These are phyloP conservation scores for Drosophila putrida DNA, from an alignment of 2,888 invertebrate genomes.

Conservation along the genomic window DNA sequence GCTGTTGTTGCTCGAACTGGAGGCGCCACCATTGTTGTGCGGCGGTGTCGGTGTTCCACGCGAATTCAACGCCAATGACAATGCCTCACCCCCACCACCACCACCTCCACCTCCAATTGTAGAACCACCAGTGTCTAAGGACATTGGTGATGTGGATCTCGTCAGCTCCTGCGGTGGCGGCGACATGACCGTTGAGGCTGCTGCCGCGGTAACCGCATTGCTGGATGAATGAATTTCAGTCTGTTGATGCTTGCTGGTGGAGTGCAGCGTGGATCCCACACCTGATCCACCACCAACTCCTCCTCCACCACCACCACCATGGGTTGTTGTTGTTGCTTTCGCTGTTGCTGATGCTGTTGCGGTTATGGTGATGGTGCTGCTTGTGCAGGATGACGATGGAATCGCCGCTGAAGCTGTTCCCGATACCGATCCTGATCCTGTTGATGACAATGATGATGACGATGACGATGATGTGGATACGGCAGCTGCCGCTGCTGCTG, in stretches of 20 bases:
- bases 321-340: slow-evolving; percentile 34
- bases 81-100: slow-evolving; percentile 43
- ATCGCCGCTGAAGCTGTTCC: slow-evolving; percentile 16
- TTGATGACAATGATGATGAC: slow-evolving; percentile 14
- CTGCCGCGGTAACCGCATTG: slow-evolving; percentile 72
- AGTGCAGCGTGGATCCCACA: not conserved
- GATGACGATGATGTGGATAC: slow-evolving; percentile 41
- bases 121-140: slow-evolving; percentile 4
- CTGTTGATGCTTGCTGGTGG: slow-evolving; percentile 65
- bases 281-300: not conserved
- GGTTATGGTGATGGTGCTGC: slow-evolving; percentile 57
- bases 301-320: not conserved
- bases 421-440: slow-evolving; percentile 10
- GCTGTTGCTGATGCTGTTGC: slow-evolving; percentile 26
- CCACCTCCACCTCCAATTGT: not conserved
- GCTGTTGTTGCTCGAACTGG: slow-evolving; percentile 82
- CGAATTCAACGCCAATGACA: slow-evolving; percentile 49
- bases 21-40: slow-evolving; percentile 83
- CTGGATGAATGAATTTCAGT: slow-evolving; percentile 84
- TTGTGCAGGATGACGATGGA: slow-evolving; percentile 37
- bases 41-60: slow-evolving; percentile 82
- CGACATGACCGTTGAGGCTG: slow-evolving; percentile 82
- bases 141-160: slow-evolving; percentile 55
- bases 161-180: slow-evolving; percentile 73
- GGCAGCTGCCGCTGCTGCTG: slow-evolving; percentile 47